phyloP scores from a whole-genome alignment of 2,113 vertebrate genomes.

The Acrocephalus kingi region DNA sequence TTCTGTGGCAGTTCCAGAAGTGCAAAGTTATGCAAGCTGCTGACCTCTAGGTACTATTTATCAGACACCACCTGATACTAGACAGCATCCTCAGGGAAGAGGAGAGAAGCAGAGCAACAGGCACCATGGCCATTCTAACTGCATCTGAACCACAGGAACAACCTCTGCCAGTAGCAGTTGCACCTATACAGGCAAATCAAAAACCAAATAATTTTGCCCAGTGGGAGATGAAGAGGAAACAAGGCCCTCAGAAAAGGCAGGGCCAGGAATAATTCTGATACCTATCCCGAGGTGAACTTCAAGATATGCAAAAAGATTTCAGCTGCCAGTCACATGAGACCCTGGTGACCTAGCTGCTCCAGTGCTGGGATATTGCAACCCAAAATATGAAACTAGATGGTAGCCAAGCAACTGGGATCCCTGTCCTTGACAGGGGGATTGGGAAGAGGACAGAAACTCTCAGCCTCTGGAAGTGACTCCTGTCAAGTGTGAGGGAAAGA shows the following conservation, averaged over 20 bases:
- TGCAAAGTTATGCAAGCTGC: not conserved
- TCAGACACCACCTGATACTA: not conserved
- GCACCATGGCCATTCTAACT: not conserved
- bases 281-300: not conserved
- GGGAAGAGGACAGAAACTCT: not conserved
- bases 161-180: not conserved
- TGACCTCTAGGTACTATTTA: too few relatives aligned
- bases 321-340: not conserved
- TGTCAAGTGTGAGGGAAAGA: not conserved
- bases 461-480: not conserved
- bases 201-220: not conserved
- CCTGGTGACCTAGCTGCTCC: not conserved
- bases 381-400: not conserved
- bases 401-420: not conserved
- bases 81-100: not conserved
- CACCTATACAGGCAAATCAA: not conserved
- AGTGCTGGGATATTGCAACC: not conserved
- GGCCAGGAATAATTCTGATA: not conserved
- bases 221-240: not conserved
- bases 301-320: not conserved
- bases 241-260: not conserved
- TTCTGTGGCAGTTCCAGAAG: not conserved
- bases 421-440: not conserved
- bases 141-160: not conserved
- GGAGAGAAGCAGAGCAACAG: not conserved